Conservation (phyloP, 2,888 invertebrate species). For the Coecobrya sp. region DNA sequence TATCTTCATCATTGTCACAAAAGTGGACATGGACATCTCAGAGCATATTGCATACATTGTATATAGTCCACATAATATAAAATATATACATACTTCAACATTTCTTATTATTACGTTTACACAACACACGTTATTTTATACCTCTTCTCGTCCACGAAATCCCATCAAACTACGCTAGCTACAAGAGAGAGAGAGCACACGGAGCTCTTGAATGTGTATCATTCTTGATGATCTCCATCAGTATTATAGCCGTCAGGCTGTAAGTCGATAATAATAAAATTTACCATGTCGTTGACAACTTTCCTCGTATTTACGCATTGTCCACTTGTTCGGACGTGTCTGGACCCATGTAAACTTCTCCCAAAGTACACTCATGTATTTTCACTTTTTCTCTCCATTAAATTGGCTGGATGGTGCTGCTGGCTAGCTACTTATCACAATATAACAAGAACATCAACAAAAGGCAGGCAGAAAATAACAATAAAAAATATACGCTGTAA, state of each 20-base stretch:
- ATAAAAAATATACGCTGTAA: constrained; percentile 14
- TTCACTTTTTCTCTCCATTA: constrained; percentile 65
- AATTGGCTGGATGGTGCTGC: constrained; percentile 38
- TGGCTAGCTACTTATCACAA: constrained; percentile 50
- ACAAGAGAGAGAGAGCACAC: not conserved
- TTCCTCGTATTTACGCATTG: constrained; percentile 69
- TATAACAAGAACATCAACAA: constrained; percentile 38
- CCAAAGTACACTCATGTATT: constrained; percentile 53
- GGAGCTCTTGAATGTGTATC: constrained; percentile 26
- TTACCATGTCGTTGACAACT: constrained; percentile 77
- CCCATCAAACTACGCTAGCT: too few relatives aligned
- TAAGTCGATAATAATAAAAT: constrained; percentile 79
- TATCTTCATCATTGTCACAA: constrained; percentile 48
- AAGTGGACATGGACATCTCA: constrained; percentile 9
- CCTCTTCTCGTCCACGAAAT: too few relatives aligned
- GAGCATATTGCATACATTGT: not conserved
- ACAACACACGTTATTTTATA: not conserved
- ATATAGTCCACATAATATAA: not conserved
- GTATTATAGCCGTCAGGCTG: constrained; percentile 49
- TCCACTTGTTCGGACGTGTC: constrained; percentile 77
- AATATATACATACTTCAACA: not conserved
- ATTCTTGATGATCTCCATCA: constrained; percentile 42
- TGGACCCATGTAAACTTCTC: constrained; percentile 70
- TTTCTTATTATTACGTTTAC: too few relatives aligned
- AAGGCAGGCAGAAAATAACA: constrained; percentile 39